Evolutionary conservation across 2,113 vertebrate species (phyloP), one percentile per base, ranked within the genome.

Genomic region (Lamprotornis superbus): DNA sequence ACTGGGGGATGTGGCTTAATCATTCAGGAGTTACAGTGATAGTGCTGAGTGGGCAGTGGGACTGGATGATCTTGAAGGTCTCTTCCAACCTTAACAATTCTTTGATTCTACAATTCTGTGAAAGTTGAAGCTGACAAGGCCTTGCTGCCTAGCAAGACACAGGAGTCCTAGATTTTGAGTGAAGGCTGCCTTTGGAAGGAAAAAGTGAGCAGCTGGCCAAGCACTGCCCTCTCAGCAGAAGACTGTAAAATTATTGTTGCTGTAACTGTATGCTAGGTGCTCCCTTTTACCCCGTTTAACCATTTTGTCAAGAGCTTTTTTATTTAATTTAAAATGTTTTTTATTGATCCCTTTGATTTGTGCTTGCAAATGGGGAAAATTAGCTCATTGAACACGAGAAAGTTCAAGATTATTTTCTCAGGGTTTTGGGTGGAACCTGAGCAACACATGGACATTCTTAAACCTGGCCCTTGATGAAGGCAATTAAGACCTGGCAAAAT

Each of bases 11-110:
- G 13, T 24, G 22, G 15, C 59, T 60, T 37, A 27, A 14, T 17
- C 0, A 0, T 22, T 37, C 53, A 52, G 52, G 28, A 22, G 5
- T 30, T 16, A 44, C 33, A 52, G 0, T 11, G 28, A 37, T 14
- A 67, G 24, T 60, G 11, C 60, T 60, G 24, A 22, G 19, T 46
- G 16, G 23, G n/a, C 39, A 46, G 23, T 24, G 40, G 46, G 52
- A 60, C 28, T 30, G 10, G 12, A 52, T 50, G 7, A 33, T 9
- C 37, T 37, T 37, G 46, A 46, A 15, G 39, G 46, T 46, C 13
- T 46, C 77, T 75, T 39, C 23, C 30, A 60, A 30, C 37, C 12
- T 37, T 37, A 40, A 37, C 2, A 44, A 52, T 81, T 74, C 44
- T 33, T 3, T 42, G 31, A 65, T 50, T 44, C 17, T 39, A 19